Evolutionary conservation across 2,888 invertebrate species (phyloP), one percentile per base, ranked within the genome.

Genomic region (Eilema griseolum): DNA sequence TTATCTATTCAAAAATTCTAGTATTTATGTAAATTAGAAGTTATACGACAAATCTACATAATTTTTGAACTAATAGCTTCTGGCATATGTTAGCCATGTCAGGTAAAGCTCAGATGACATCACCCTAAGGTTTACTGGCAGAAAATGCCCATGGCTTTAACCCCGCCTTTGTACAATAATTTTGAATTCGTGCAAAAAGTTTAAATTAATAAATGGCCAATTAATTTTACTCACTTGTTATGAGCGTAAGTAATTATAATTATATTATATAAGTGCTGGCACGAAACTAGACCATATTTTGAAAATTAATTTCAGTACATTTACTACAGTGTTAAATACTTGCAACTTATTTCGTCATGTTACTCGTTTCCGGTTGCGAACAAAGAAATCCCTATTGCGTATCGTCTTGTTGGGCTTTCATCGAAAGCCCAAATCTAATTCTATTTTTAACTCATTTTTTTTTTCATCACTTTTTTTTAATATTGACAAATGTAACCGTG

Each of bases 261-360:
- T 26, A 7, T 33, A 61, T 61, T 31, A n/a, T n/a, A 31, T 61
- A 61, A 61, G 20, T 14, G 23, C 23, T 12, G 28, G 16, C 20
- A 20, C 28, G 2, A 31, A 31, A 61, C 31, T 61, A 33, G 61
- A 31, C 11, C 31, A 31, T 12, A 28, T 33, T 61, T n/a, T 26
- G 28, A 31, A 33, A n/a, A 61, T 31, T 31, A 28, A 31, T 59
- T 31, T 61, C 28, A 61, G 10, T 16, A 24, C 7, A 26, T 59
- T 0, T 12, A 57, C 11, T 23, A 28, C 16, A 28, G 16, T 60
- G 31, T 26, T 26, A 61, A 61, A 61, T 31, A 31, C 8, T 61
- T 28, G 20, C 60, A 28, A 61, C 20, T 61, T 61, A 61, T 61
- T 61, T 31, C 61, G 28, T 61, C 61, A 31, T 59, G 24, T 59